Conservation (phyloP, 2,797 vertebrate species). For the Cyclopterus lumpus region DNA sequence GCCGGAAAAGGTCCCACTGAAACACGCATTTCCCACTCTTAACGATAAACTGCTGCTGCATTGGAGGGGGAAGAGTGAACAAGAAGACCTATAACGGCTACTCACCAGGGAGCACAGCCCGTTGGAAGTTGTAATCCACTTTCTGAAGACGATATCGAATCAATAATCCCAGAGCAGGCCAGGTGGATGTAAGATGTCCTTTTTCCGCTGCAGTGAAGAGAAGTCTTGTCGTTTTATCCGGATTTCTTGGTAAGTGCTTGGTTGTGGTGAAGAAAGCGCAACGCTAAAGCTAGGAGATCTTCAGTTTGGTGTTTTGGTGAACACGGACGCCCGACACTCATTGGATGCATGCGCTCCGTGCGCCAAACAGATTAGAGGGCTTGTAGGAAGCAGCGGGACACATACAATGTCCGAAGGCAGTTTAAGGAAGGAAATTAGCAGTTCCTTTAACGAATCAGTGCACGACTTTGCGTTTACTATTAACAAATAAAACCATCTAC, state of each 20-base stretch:
- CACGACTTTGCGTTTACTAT: constrained; percentile 83
- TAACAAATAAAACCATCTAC: constrained; percentile 79
- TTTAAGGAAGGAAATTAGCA: constrained; percentile 69
- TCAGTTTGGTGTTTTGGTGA: constrained; percentile 55
- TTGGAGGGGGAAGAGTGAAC: constrained; percentile 18
- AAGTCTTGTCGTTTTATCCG: constrained; percentile 48
- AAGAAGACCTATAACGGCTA: constrained; percentile 33
- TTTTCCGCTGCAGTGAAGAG: constrained; percentile 32
- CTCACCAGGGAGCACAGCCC: constrained; percentile 73
- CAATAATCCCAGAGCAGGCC: constrained; percentile 78
- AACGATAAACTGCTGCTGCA: constrained; percentile 9
- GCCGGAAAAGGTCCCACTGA: constrained; percentile 25
- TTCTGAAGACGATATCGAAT: constrained; percentile 68
- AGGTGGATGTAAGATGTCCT: constrained; percentile 60
- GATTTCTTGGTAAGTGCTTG: constrained; percentile 49
- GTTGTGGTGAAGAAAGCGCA: constrained; percentile 14
- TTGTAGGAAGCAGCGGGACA: constrained; percentile 51
- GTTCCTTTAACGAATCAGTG: constrained; percentile 84
- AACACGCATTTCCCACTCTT: constrained; percentile 15
- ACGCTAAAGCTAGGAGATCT: constrained; percentile 25
- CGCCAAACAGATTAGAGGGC: constrained; percentile 45
- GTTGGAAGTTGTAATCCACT: constrained; percentile 76
- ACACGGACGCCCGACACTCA: constrained; percentile 24
- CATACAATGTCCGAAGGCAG: constrained; percentile 85
- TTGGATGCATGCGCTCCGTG: constrained; percentile 58